These are phyloP conservation scores for Pantala flavescens DNA, from an alignment of 1,140 invertebrate species.

Conservation along the genomic window DNA sequence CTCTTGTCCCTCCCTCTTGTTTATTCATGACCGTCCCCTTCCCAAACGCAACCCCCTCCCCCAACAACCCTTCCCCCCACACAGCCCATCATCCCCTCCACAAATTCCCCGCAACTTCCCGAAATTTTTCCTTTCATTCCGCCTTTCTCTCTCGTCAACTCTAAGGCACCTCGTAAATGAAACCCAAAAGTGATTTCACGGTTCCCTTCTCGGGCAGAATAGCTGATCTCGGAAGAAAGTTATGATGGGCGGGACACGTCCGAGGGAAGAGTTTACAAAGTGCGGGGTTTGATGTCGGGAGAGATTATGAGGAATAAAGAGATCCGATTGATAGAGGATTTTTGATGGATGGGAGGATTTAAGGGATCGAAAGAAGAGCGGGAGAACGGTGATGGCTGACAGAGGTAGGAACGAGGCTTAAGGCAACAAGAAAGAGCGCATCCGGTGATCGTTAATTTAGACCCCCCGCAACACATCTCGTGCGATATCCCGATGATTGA, in stretches of 20 bases:
- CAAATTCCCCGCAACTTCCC: neutral
- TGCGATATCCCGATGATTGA: no score
- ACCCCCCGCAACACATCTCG: no score
- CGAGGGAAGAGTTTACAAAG: neutral
- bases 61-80: neutral
- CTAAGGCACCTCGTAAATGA: neutral
- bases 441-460: no score
- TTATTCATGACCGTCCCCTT: no score
- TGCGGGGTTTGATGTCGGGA: neutral
- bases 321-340: no score
- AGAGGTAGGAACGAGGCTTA: no score
- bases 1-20: no score
- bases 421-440: no score
- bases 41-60: neutral
- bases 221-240: slow-evolving; percentile 1
- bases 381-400: no score
- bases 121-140: neutral
- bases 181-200: slow-evolving; percentile 5
- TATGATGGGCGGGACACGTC: neutral
- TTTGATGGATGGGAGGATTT: no score
- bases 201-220: neutral
- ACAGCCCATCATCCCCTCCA: neutral
- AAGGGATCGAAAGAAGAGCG: no score
- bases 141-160: neutral
- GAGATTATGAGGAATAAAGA: no score